Conservation (phyloP, 2,113 vertebrate genomes). For the Corydoras sp. region DNA sequence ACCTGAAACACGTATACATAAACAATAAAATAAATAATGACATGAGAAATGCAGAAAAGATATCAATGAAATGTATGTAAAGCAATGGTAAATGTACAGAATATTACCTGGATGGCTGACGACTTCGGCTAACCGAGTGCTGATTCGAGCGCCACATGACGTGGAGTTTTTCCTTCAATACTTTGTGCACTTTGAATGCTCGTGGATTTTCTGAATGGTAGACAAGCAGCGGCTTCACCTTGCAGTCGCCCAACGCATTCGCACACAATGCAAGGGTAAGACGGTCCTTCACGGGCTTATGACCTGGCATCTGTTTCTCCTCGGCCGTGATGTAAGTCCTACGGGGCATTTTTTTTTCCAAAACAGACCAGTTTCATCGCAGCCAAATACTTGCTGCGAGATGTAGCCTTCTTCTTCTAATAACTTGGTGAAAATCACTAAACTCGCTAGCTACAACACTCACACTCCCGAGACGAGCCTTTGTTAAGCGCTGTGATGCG, state of each 20-base stretch:
- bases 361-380: neutral
- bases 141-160: conserved; percentile 3
- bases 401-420: neutral
- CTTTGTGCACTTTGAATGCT: neutral
- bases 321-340: neutral
- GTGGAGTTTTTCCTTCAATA: neutral
- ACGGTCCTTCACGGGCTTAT: neutral
- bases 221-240: neutral
- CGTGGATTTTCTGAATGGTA: neutral
- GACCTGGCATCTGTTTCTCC: neutral
- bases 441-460: too few species aligned
- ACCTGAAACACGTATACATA: too few species aligned
- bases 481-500: too few species aligned
- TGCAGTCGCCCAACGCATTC: neutral
- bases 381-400: neutral
- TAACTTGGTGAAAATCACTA: too few species aligned
- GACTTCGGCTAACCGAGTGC: too few species aligned
- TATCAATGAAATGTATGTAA: too few species aligned
- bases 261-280: neutral
- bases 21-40: too few species aligned
- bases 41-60: too few species aligned
- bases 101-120: too few species aligned
- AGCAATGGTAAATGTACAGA: too few species aligned
- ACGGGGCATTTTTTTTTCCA: neutral
- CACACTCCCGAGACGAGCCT: too few species aligned